Evolutionary conservation across 2,113 vertebrate species (phyloP), one percentile per base, ranked within the genome.

Genomic region (Zosterops hypoxanthus): DNA sequence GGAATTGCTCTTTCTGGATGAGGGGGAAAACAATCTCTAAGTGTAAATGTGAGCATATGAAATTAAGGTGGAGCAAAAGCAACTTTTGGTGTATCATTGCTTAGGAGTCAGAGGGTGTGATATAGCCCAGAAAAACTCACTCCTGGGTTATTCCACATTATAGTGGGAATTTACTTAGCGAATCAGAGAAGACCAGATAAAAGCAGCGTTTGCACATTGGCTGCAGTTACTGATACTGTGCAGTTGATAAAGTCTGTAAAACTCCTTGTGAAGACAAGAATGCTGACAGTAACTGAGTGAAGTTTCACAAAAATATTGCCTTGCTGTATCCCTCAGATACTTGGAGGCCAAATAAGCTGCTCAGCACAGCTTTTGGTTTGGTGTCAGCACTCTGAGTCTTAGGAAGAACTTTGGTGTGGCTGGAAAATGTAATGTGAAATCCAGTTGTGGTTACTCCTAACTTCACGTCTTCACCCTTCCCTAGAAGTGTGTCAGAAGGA

Each of bases 11-110:
- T 6, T 61, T 36, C 26, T 59, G 78, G 25, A 7, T 8, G 22
- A 5, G 15, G 10, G 10, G 0, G 0, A 0, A 2, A 16, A 9
- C 14, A 4, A 14, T 3, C 26, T 28, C 31, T 7, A 42, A 44
- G 52, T 11, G 59, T 24, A 42, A 46, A 41, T 17, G 28, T 0
- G 8, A 65, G 31, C 6, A 2, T 17, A 0, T 25, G 55, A 75
- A 63, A 31, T 22, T 8, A 55, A 55, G 18, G 34, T 9, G 60
- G 44, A 59, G 29, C 9, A 28, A 8, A 52, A 53, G 13, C 53
- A 56, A 68, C 57, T 52, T 71, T 5, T 82, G n/a, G 14, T 22
- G 28, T 12, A 1, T 52, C 13, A 0, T 8, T 34, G 39, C 26
- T 65, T 25, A 44, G 60, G 28, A 34, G 49, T 7, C 1, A 52